Evolutionary conservation across 2,113 vertebrate species (phyloP).

Genomic region (Trichechus manatus): DNA sequence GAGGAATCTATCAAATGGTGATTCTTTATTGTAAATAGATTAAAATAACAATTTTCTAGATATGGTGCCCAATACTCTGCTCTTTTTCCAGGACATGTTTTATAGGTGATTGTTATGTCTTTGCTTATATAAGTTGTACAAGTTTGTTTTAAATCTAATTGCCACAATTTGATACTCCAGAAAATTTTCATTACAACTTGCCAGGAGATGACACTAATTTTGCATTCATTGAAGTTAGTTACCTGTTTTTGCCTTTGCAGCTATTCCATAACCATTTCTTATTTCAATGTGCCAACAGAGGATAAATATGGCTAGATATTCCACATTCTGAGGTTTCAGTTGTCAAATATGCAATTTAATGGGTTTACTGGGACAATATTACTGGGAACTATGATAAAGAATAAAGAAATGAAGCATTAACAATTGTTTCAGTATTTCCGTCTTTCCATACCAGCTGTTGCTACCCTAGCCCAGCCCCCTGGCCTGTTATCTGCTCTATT

Average conservation of each 20-base stretch:
- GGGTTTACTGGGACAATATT: neutral
- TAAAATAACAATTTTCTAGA: neutral
- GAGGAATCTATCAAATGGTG: neutral
- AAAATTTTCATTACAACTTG: neutral
- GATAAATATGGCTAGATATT: neutral
- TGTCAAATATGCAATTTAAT: neutral
- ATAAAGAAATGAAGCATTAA: neutral
- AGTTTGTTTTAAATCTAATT: neutral
- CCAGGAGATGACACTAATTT: conserved; percentile 27
- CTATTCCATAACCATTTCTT: neutral
- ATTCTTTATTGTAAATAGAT: neutral
- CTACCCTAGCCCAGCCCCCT: neutral
- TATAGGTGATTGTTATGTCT: neutral
- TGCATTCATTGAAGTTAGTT: neutral
- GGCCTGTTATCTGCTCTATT: neutral
- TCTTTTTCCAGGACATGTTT: neutral
- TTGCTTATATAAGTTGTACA: neutral
- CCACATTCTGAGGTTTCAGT: neutral
- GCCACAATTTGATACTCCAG: neutral
- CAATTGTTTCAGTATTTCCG: neutral
- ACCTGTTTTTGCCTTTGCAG: neutral
- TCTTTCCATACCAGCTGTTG: neutral
- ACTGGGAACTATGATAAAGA: neutral
- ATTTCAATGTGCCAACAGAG: neutral
- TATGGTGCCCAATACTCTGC: neutral